A percentile compares a stretch with the other conserved stretches of the same genome.
Conservation (phyloP, 2,888 invertebrate species). For the Neoscelio sp. region DNA sequence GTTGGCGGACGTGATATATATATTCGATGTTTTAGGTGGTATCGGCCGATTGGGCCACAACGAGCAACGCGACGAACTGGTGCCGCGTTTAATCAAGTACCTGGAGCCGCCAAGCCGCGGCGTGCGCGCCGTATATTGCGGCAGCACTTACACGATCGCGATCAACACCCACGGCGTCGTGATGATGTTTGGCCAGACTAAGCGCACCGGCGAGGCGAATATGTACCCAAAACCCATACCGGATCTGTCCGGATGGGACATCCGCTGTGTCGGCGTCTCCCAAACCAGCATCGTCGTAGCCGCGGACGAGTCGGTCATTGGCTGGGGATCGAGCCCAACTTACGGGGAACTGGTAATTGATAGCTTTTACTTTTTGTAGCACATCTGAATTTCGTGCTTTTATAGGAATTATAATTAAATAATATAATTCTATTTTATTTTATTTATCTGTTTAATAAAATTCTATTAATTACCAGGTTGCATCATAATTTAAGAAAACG, state of each 20-base stretch:
- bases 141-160: constrained; percentile 93
- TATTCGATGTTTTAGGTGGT: constrained; percentile 87
- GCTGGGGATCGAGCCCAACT: constrained; percentile 97
- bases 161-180: constrained; percentile 86
- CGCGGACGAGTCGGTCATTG: constrained; percentile 95
- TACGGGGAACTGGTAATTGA: constrained; percentile 93
- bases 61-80: constrained; percentile 95
- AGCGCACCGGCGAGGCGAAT: constrained; percentile 96
- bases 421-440: constrained; percentile 2
- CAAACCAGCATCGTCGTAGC: constrained; percentile 93
- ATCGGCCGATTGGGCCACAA: constrained; percentile 97
- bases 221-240: constrained; percentile 98
- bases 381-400: neutral
- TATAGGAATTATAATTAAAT: constrained; percentile 4
- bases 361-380: neutral
- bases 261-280: constrained; percentile 92
- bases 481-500: no score
- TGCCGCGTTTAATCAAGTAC: constrained; percentile 92
- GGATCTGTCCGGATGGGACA: constrained; percentile 96
- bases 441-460: neutral
- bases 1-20: no score
- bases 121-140: constrained; percentile 92
- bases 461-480: no score
- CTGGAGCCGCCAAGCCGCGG: constrained; percentile 94
- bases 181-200: constrained; percentile 93